Evolutionary conservation across 2,113 vertebrate genomes (phyloP).

Genomic region (Glaucomys volans): DNA sequence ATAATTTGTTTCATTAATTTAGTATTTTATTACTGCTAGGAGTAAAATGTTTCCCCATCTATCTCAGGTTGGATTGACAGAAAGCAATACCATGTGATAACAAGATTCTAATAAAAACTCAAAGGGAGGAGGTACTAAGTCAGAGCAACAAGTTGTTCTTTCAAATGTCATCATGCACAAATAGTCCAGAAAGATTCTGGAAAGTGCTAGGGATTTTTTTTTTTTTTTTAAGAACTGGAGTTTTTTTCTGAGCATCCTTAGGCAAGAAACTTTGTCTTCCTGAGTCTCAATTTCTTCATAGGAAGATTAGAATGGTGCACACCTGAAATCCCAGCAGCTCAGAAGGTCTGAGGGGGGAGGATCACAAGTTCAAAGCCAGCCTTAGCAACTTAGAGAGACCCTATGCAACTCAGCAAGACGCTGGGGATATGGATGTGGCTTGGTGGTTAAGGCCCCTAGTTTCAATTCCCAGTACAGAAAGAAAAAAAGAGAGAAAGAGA

Average conservation of each 20-base stretch:
- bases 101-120: conserved; percentile 5
- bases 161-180: neutral
- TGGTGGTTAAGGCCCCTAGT: no score
- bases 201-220: neutral
- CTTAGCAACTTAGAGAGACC: no score
- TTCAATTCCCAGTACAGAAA: no score
- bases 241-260: neutral
- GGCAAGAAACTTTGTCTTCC: neutral
- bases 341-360: no score
- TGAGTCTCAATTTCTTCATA: neutral
- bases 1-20: neutral
- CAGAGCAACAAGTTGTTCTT: neutral
- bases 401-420: no score
- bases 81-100: neutral
- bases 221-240: neutral
- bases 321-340: no score
- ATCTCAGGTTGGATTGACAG: neutral
- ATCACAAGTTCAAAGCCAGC: no score
- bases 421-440: no score
- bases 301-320: neutral
- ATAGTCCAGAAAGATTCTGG: neutral
- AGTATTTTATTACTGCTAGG: neutral
- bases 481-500: no score
- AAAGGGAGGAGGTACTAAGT: neutral
- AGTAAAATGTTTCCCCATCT: conserved; percentile 3